phyloP scores from a whole-genome alignment of 2,888 invertebrate species.

The Yponomeuta evonymella region DNA sequence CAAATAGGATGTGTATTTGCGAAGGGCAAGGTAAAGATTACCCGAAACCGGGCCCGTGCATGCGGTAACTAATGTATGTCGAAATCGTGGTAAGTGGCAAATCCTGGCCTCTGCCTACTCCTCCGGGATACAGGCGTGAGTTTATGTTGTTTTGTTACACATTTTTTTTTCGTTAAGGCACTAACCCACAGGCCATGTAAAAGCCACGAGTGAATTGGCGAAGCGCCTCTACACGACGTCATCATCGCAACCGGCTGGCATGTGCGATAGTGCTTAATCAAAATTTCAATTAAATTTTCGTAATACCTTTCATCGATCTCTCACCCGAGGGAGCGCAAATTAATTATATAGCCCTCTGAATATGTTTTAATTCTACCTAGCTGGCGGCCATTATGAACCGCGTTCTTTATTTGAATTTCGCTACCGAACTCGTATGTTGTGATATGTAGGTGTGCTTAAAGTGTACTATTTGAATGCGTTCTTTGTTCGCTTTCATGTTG shows the following conservation, averaged over 20 bases:
- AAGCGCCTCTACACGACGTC: neutral
- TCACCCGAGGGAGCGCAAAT: slow-evolving; percentile 51
- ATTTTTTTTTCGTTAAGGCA: neutral
- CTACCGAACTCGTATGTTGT: neutral
- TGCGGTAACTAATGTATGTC: no score
- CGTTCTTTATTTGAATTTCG: neutral
- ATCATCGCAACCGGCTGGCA: slow-evolving; percentile 32
- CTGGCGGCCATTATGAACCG: neutral
- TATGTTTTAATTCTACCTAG: slow-evolving; percentile 48
- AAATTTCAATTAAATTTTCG: slow-evolving; percentile 71
- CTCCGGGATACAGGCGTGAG: no score
- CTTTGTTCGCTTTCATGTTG: no score
- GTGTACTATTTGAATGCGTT: no score
- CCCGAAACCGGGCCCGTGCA: no score
- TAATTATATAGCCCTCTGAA: slow-evolving; percentile 43
- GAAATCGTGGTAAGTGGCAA: no score
- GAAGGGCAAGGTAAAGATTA: no score
- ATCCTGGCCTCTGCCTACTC: no score
- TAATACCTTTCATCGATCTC: slow-evolving; percentile 59
- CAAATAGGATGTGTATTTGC: no score
- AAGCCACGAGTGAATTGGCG: neutral
- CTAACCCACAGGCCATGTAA: neutral
- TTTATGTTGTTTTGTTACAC: no score
- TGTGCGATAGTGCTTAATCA: slow-evolving; percentile 63
- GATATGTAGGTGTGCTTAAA: neutral